Percentiles rank a stretch among this genome's conserved stretches.
phyloP scores from a whole-genome alignment of 1,140 invertebrate species.

The Polypedilum vanderplanki region DNA sequence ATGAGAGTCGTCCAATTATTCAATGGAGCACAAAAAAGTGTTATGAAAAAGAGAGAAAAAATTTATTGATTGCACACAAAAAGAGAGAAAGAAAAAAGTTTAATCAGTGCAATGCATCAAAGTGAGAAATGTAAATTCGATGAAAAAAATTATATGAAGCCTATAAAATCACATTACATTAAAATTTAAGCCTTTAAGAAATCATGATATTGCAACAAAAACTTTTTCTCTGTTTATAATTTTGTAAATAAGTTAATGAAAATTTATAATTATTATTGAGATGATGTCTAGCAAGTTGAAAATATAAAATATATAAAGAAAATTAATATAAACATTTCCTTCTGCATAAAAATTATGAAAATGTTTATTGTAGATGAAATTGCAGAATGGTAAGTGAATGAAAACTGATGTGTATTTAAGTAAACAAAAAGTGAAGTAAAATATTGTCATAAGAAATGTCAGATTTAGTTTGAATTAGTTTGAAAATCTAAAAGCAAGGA shows the following conservation, averaged over 20 bases:
- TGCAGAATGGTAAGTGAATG: not conserved
- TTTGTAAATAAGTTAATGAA: not conserved
- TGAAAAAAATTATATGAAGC: too few relatives aligned
- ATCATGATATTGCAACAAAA: not conserved
- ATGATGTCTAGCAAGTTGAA: not conserved
- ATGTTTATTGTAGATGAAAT: not conserved
- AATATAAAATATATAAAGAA: not conserved
- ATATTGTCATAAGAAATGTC: not conserved
- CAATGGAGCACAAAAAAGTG: too few relatives aligned
- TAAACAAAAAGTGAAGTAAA: too few relatives aligned
- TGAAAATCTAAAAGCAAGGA: too few relatives aligned
- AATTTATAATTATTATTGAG: too few relatives aligned
- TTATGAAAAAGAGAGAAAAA: too few relatives aligned
- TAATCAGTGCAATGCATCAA: too few relatives aligned
- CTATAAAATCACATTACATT: constrained; percentile 1
- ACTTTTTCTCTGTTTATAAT: not conserved
- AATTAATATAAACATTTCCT: not conserved
- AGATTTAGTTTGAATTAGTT: not conserved
- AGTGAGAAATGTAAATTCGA: not conserved
- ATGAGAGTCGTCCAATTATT: too few relatives aligned
- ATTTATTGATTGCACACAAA: too few relatives aligned
- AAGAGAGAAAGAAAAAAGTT: too few relatives aligned
- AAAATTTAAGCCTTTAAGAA: constrained; percentile 13
- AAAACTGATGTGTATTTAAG: not conserved
- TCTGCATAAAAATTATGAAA: not conserved